Base-by-base conservation (phyloP, 37 sponge, comb jelly and placozoan species). In the Ephydatia muelleri region DNA sequence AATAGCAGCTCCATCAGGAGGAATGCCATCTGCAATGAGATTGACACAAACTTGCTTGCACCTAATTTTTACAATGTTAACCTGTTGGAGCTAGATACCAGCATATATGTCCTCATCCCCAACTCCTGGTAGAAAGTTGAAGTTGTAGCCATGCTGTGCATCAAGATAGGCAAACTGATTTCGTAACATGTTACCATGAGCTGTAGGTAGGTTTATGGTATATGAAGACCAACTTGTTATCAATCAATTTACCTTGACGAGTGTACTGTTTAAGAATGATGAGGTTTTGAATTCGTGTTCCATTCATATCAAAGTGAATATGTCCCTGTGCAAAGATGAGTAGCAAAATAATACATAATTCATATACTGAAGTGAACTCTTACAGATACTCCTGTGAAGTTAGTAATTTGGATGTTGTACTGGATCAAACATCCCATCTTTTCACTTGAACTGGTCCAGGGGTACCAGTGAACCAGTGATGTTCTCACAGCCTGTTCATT, bases 351-450 rank as follows among this genome's bases (percentile, higher is more conserved):
- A 38, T 2, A 33, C 2, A 25, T n/a, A 21, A 43, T 23, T 25
- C 5, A 5, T 25, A 43, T 9, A 43, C 43, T 43, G 43, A 19
- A 32, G 4, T 32, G 11, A 3, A 79, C 1, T 16, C 82, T 82
- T 30, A 87, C 88, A 48, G 77, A 69, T 22, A 87, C 75, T 67
- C 88, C 88, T 13, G 43, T 27, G 28, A 87, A 87, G 65, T 76
- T 39, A 32, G 81, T 81, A 25, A 69, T 23, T 21, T 47, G 38
- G 26, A 82, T 38, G 31, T 75, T 65, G 40, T 32, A 39, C 26
- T 70, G 47, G 19, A 87, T 82, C 25, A 87, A 26, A 47, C 88
- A 87, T 19, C 82, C 80, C 65, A 82, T 82, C 19, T 43, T 21
- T 9, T 22, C 67, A 30, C 68, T 81, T 36, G 57, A 78, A 87